Base-by-base conservation (phyloP, 2,113 vertebrate genomes). In the Albula goreensis region DNA sequence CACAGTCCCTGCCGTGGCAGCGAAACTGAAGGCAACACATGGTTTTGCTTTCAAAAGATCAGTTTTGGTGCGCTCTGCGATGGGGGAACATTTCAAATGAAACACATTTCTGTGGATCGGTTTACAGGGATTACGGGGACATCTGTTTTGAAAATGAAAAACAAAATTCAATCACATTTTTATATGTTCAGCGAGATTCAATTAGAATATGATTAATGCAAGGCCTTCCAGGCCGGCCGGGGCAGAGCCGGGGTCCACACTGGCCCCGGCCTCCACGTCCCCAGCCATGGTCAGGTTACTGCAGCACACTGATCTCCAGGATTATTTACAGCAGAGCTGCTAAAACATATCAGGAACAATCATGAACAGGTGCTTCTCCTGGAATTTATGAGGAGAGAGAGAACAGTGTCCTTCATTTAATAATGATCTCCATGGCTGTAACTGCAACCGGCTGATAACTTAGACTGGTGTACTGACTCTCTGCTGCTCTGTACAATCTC, bases 141-240 rank as follows among this genome's bases (percentile, higher is more conserved):
- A 95, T 96, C 96, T 96, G 95, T 92, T 95, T 95, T 87, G 94
- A 94, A 95, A 95, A 90, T 90, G 90, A 90, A 95, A 95, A 95
- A 92, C 93, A 93, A 92, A 94, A 96, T 92, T 81, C 87, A 90
- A 95, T 89, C 89, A 92, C 92, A 90, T 96, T 94, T 92, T 95
- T 96, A 94, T 93, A 92, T 91, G 94, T 95, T 94, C 91, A 79
- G 92, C 89, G 91, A 92, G 93, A 95, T 90, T 93, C 93, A 95
- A 93, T 95, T 92, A 91, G 92, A 92, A 94, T 91, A 88, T 93
- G 92, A 92, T 94, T 94, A 92, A 93, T 89, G 88, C 89, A 87
- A 91, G 94, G 86, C 93, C 93, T 95, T 92, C 11, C 70, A 31
- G 77, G n/a, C n/a, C 3, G 51, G n/a, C 3, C 12, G 70, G 15